Conservation (phyloP, 2,797 vertebrate species). For the Hozukius guyotensis region DNA sequence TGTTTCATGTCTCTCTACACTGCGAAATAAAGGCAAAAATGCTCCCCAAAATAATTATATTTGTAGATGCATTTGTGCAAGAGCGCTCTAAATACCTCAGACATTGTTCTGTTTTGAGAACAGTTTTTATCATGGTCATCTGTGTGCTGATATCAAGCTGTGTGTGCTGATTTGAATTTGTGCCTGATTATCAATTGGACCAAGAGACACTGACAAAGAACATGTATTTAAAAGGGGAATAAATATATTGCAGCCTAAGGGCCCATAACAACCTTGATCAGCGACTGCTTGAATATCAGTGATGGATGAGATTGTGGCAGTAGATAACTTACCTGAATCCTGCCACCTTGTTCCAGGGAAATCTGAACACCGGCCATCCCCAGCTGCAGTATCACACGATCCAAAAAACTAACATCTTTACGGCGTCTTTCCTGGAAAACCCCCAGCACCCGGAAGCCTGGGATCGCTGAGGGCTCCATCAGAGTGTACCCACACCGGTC, state of each 20-base stretch:
- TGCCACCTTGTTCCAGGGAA: conserved; percentile 41
- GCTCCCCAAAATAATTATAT: too few species aligned
- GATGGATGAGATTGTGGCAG: background rate
- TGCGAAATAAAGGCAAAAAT: too few species aligned
- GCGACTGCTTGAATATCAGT: background rate
- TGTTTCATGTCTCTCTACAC: too few species aligned
- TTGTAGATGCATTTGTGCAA: too few species aligned
- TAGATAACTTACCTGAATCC: conserved; percentile 24
- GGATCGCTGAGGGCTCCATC: background rate
- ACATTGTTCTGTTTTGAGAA: background rate
- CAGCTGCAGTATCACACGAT: conserved; percentile 33
- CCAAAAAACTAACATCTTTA: conserved; percentile 49
- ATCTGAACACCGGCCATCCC: background rate
- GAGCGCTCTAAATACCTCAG: background rate
- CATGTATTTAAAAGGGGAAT: background rate
- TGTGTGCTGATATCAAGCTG: background rate
- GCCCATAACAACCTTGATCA: background rate
- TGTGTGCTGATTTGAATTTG: background rate
- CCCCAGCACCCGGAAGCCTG: conserved; percentile 18
- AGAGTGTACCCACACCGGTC: conserved; percentile 52
- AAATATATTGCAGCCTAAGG: background rate
- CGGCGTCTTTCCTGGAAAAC: conserved; percentile 38
- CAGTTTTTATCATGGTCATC: background rate
- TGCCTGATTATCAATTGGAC: background rate
- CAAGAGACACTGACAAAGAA: background rate